A percentile compares a stretch with the other conserved stretches of the same genome.
These are phyloP conservation scores for Odontamblyopus lacepedii DNA, from an alignment of 2,797 vertebrate species.

Conservation along the genomic window DNA sequence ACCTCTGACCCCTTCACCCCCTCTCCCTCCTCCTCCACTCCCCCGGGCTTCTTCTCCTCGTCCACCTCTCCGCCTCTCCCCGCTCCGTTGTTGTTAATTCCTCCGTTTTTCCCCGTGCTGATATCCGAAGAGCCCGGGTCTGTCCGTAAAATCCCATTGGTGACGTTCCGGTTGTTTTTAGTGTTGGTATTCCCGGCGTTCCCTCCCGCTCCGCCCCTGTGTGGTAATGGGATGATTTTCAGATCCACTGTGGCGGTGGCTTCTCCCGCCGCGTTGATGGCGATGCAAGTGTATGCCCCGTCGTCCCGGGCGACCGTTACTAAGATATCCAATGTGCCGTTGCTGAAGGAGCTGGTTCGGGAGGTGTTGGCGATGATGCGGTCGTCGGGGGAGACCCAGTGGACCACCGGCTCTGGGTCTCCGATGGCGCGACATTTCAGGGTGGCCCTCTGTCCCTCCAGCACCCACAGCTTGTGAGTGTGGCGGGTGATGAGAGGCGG, in stretches of 20 bases:
- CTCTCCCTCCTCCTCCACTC: constrained; percentile 15
- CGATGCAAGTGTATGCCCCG: constrained; percentile 89
- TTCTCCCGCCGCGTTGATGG: constrained; percentile 90
- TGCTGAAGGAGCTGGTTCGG: constrained; percentile 85
- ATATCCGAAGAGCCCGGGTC: constrained; percentile 82
- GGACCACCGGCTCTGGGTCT: constrained; percentile 86
- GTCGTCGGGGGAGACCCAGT: constrained; percentile 93
- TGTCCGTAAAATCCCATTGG: constrained; percentile 75
- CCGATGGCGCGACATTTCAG: constrained; percentile 88
- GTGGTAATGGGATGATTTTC: constrained; percentile 89
- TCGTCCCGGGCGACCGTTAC: constrained; percentile 87
- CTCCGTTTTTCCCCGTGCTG: constrained; percentile 79
- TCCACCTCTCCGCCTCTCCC: constrained; percentile 57
- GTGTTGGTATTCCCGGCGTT: constrained; percentile 61
- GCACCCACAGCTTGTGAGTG: constrained; percentile 89
- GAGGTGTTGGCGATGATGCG: constrained; percentile 88
- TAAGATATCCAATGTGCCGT: constrained; percentile 88
- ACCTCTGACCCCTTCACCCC: constrained; percentile 26
- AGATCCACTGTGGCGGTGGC: constrained; percentile 86
- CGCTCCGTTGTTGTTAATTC: constrained; percentile 47
- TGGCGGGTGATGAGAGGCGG: constrained; percentile 92
- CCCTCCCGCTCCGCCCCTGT: constrained; percentile 71
- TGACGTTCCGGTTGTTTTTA: constrained; percentile 71
- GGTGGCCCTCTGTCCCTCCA: constrained; percentile 89
- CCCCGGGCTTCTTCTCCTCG: constrained; percentile 47